phyloP scores from a whole-genome alignment of 2,797 vertebrate species.

The Clamator glandarius region DNA sequence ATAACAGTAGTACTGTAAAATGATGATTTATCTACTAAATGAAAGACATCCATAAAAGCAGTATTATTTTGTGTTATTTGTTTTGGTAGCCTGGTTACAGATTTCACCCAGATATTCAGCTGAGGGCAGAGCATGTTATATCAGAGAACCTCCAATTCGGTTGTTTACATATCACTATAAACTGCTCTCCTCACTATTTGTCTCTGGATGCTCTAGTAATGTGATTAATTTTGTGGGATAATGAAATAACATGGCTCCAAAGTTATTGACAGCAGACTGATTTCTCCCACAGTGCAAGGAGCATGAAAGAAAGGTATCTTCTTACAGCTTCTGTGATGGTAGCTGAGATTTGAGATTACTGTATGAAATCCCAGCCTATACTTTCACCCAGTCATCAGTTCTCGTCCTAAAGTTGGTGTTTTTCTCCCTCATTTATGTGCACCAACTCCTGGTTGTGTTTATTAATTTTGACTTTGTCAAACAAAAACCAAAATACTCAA shows the following conservation, averaged over 20 bases:
- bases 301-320: neutral
- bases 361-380: neutral
- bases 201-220: neutral
- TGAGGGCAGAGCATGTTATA: neutral
- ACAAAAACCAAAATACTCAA: neutral
- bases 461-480: slow-evolving; percentile 8
- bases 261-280: neutral
- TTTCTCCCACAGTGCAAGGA: neutral
- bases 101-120: neutral
- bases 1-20: neutral
- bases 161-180: neutral
- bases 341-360: slow-evolving; percentile 19
- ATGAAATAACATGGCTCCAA: slow-evolving; percentile 37
- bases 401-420: neutral
- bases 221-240: neutral
- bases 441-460: neutral
- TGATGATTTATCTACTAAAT: neutral
- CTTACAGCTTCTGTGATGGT: slow-evolving; percentile 3
- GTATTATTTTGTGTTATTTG: neutral
- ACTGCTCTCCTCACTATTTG: neutral
- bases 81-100: neutral
- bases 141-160: slow-evolving; percentile 3
- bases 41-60: neutral
- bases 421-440: neutral
- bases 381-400: neutral